Percentiles rank a stretch among this genome's conserved stretches.
These are phyloP conservation scores for Muscidifurax raptorellus DNA, from an alignment of 1,140 invertebrate species.

Conservation along the genomic window DNA sequence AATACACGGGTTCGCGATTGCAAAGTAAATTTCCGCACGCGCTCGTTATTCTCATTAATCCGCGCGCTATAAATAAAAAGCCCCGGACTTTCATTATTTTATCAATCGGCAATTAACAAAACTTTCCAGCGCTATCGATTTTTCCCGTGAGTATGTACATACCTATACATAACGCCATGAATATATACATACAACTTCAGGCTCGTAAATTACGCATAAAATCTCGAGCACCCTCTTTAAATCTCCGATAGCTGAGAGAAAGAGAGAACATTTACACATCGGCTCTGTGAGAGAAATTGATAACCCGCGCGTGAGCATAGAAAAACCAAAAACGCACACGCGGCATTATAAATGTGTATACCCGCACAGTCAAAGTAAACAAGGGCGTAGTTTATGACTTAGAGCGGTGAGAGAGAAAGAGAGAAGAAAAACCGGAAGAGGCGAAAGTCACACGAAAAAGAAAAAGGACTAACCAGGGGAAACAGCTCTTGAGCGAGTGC, in stretches of 20 bases:
- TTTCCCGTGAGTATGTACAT: not conserved
- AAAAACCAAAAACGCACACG: not conserved
- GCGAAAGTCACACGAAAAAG: slow-evolving; percentile 15
- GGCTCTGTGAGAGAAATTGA: not conserved
- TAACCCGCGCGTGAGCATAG: not conserved
- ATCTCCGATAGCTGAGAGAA: not conserved
- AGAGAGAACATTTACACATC: not conserved
- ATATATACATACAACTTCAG: not conserved
- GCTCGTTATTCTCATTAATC: slow-evolving; percentile 9
- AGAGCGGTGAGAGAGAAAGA: not conserved
- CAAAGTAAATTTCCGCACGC: slow-evolving; percentile 4
- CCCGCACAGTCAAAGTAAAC: not conserved
- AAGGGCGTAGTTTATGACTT: not conserved
- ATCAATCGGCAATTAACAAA: slow-evolving; percentile 19
- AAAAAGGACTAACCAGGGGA: not conserved
- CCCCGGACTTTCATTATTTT: slow-evolving; percentile 16
- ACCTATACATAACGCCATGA: too few relatives aligned
- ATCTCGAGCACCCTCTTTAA: not conserved
- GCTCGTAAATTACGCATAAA: slow-evolving; percentile 22
- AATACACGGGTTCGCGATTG: not conserved
- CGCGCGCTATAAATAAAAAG: not conserved
- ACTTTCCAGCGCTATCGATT: not conserved
- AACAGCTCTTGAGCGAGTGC: not conserved
- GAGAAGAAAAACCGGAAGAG: not conserved
- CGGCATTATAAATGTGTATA: too few relatives aligned